Evolutionary conservation across 2,113 vertebrate genomes (phyloP).

Genomic region (Rhineura floridana): DNA sequence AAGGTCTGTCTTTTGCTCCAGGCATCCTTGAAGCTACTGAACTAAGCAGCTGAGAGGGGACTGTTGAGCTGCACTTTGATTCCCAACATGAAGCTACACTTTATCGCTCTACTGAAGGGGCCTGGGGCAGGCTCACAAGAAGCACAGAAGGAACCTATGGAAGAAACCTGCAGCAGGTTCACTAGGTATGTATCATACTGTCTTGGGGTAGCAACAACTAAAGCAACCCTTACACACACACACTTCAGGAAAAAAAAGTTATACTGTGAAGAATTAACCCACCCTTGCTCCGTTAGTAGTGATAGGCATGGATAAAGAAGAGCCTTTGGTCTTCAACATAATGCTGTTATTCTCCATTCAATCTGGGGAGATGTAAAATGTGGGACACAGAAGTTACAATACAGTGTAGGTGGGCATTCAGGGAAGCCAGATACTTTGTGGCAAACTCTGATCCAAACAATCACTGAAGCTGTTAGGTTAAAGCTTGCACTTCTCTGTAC

Average conservation of each 20-base stretch:
- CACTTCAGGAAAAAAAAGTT: no score
- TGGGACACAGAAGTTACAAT: no score
- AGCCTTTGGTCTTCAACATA: background rate
- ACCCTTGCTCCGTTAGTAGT: background rate
- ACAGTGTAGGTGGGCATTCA: background rate
- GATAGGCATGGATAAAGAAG: background rate
- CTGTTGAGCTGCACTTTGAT: background rate
- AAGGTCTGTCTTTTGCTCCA: background rate
- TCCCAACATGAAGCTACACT: background rate
- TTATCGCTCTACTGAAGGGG: background rate
- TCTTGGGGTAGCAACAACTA: background rate
- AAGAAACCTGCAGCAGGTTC: background rate
- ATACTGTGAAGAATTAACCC: background rate
- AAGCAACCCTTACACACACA: no score
- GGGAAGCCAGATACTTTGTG: background rate
- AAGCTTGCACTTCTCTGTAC: background rate
- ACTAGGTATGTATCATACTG: background rate
- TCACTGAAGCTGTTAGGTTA: background rate
- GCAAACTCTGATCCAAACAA: background rate
- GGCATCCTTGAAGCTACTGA: slow-evolving; percentile 17
- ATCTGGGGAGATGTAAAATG: no score
- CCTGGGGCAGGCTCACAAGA: background rate
- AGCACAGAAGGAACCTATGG: background rate
- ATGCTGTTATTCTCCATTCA: background rate
- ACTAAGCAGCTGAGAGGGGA: background rate